phyloP scores from a whole-genome alignment of 2,888 invertebrate species.

The Dastarcus helophoroides region DNA sequence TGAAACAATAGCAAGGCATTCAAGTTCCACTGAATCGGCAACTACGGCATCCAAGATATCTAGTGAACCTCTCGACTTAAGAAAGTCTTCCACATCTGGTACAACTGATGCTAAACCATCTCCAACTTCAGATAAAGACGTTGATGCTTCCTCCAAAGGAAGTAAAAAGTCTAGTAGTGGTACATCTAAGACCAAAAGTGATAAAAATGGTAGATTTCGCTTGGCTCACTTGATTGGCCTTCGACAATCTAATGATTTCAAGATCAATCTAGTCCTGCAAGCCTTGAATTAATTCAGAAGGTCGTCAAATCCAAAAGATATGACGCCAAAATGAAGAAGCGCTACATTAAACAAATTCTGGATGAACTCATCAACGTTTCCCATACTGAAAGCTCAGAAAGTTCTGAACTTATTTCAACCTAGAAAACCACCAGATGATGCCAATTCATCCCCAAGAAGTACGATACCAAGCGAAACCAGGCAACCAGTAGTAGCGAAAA shows the following conservation, averaged over 20 bases:
- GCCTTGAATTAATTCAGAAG: constrained; percentile 46
- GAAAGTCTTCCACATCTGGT: constrained; percentile 5
- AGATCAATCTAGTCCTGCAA: too few relatives aligned
- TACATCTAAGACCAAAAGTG: too few relatives aligned
- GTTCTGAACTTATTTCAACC: constrained; percentile 40
- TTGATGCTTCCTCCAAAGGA: too few relatives aligned
- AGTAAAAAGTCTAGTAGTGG: too few relatives aligned
- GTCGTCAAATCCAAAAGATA: constrained; percentile 48
- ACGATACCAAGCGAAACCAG: too few relatives aligned
- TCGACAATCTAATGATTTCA: too few relatives aligned
- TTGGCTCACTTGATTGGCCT: too few relatives aligned
- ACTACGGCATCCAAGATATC: too few relatives aligned
- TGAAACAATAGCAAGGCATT: constrained; percentile 9
- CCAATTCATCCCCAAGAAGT: not conserved
- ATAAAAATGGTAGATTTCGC: too few relatives aligned
- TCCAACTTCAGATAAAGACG: too few relatives aligned
- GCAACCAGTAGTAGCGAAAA: too few relatives aligned
- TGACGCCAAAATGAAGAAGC: constrained; percentile 47
- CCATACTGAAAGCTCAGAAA: constrained; percentile 44
- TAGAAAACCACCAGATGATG: constrained; percentile 22
- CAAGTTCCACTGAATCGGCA: constrained; percentile 19
- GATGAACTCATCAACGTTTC: constrained; percentile 47
- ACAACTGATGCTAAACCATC: too few relatives aligned
- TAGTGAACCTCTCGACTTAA: constrained; percentile 9
- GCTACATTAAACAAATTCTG: constrained; percentile 53